These are phyloP conservation scores for Neocrepidodera transversa DNA, from an alignment of 2,888 invertebrate species.

Conservation along the genomic window DNA sequence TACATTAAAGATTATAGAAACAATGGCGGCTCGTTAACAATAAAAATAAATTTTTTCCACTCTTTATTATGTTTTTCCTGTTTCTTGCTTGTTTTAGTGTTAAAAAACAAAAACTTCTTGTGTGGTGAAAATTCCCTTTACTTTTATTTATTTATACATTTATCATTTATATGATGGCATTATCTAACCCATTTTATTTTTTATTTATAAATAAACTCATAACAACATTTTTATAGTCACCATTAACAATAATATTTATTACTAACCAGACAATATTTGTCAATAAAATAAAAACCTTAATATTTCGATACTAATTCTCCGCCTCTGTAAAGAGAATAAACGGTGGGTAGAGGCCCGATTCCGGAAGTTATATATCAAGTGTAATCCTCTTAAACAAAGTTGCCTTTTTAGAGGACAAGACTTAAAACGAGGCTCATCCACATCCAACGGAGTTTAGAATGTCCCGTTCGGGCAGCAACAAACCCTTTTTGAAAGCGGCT, in stretches of 20 bases:
- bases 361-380: conserved; percentile 56
- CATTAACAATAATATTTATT: no score
- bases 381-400: conserved; percentile 58
- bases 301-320: neutral
- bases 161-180: neutral
- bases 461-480: conserved; percentile 30
- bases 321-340: conserved; percentile 31
- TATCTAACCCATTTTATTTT: neutral
- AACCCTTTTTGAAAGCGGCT: conserved; percentile 47
- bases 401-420: conserved; percentile 56
- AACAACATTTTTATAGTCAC: no score
- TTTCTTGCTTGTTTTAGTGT: no score
- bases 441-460: conserved; percentile 2
- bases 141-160: no score
- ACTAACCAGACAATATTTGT: no score
- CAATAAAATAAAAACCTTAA: no score
- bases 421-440: conserved; percentile 50
- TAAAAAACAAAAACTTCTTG: no score
- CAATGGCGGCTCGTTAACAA: neutral
- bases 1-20: conserved; percentile 48
- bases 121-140: no score
- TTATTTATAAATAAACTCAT: neutral
- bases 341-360: conserved; percentile 42
- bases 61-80: neutral
- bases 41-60: neutral